Percentiles rank a stretch among this genome's conserved stretches.
Evolutionary conservation across 1,140 invertebrate genomes (phyloP).

Genomic region (Drosophila elegans): DNA sequence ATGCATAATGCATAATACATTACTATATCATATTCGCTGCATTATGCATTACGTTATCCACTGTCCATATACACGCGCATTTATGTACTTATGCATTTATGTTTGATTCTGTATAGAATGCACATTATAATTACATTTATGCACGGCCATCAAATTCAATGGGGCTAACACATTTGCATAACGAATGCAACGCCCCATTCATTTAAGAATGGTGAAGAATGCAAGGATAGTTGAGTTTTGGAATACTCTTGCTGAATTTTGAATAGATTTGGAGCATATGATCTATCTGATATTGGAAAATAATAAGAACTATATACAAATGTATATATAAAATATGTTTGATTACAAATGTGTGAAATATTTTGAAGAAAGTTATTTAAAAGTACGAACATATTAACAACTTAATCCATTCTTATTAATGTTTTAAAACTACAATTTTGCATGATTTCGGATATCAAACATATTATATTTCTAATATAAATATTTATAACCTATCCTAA

Average conservation of each 20-base stretch:
- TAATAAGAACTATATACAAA: too few species aligned
- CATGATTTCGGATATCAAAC: too few species aligned
- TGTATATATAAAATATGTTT: too few species aligned
- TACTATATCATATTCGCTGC: slow-evolving; percentile 17
- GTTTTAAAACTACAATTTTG: too few species aligned
- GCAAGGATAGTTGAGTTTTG: background rate
- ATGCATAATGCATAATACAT: slow-evolving; percentile 59
- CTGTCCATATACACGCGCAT: slow-evolving; percentile 16
- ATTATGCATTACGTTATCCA: slow-evolving; percentile 22
- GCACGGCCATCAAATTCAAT: slow-evolving; percentile 68
- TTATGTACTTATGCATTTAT: slow-evolving; percentile 43
- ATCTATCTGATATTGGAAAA: background rate
- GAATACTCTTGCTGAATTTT: background rate
- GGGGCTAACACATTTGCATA: slow-evolving; percentile 68
- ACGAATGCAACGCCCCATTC: slow-evolving; percentile 9
- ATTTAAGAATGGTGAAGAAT: slow-evolving; percentile 7
- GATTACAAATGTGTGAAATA: too few species aligned
- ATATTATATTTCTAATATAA: too few species aligned
- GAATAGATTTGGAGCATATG: background rate
- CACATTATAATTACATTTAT: slow-evolving; percentile 76
- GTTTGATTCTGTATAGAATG: slow-evolving; percentile 38
- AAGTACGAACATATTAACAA: too few species aligned
- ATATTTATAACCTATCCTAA: too few species aligned
- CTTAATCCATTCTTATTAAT: too few species aligned
- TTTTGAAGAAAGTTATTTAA: too few species aligned